These are phyloP conservation scores for Cichlasoma orientale DNA, from an alignment of 2,797 vertebrate genomes.

Conservation along the genomic window DNA sequence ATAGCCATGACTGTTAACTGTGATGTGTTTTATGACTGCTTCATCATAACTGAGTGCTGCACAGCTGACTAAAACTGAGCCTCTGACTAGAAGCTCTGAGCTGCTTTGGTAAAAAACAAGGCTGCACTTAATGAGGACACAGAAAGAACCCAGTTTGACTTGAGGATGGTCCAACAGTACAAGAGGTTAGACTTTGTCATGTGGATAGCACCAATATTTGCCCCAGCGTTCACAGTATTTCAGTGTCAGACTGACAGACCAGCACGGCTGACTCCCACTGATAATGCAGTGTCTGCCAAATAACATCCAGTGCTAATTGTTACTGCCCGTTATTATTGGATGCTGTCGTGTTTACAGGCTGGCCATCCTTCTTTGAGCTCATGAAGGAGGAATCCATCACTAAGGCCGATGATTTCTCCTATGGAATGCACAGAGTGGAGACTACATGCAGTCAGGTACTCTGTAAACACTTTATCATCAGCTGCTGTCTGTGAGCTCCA, in stretches of 20 bases:
- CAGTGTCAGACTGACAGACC: not conserved
- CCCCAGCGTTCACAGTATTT: not conserved
- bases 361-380: conserved; percentile 94
- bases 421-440: conserved; percentile 94
- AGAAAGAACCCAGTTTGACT: not conserved
- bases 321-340: not conserved
- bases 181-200: too few species aligned
- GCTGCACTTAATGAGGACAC: not conserved
- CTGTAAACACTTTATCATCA: not conserved
- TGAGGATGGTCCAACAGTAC: too few species aligned
- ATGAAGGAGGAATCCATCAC: conserved; percentile 84
- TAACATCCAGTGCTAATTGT: not conserved
- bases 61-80: too few species aligned
- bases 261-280: not conserved
- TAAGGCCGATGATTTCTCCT: conserved; percentile 88
- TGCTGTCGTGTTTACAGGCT: conserved; percentile 79
- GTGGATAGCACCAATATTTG: too few species aligned
- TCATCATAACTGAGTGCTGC: too few species aligned
- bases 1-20: not conserved
- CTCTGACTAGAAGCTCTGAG: not conserved
- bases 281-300: not conserved
- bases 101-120: not conserved
- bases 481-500: not conserved
- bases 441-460: conserved; percentile 90
- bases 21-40: too few species aligned